Evolutionary conservation across 1,140 invertebrate species (phyloP).

Genomic region (Euura lappo): DNA sequence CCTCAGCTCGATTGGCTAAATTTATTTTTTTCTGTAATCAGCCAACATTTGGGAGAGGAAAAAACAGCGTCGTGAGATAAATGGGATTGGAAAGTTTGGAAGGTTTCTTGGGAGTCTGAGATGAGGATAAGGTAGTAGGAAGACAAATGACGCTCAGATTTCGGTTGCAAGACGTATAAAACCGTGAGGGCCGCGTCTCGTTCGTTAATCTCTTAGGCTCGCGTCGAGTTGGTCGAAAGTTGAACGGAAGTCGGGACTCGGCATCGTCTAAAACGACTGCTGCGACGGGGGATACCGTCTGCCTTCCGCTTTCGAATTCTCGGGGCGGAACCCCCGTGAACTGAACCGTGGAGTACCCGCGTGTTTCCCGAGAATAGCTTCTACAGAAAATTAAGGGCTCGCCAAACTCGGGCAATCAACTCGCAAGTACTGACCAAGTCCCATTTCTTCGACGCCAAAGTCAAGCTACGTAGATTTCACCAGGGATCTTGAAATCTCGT

Average conservation of each 20-base stretch:
- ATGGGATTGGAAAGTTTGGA: neutral
- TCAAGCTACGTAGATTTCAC: neutral
- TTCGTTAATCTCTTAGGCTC: neutral
- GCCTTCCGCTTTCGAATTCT: neutral
- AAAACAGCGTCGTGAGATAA: neutral
- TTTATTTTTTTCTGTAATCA: no score
- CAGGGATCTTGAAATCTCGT: neutral
- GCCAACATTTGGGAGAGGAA: neutral
- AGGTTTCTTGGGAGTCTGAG: neutral
- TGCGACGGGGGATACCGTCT: neutral
- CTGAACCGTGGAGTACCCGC: neutral
- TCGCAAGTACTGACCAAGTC: slow-evolving; percentile 6
- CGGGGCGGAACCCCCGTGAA: neutral
- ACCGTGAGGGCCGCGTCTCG: neutral
- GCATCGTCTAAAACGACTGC: neutral
- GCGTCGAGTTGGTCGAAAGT: neutral
- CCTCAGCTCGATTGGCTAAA: no score
- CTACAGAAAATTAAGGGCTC: neutral
- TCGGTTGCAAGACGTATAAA: neutral
- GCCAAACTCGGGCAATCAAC: slow-evolving; percentile 6
- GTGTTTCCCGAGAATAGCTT: neutral
- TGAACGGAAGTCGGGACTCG: neutral
- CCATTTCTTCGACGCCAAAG: slow-evolving; percentile 1
- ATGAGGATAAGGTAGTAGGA: neutral
- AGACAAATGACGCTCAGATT: slow-evolving; percentile 1